Percentiles rank a stretch among this genome's conserved stretches.
Conservation (phyloP, 2,797 vertebrate species). For the Poecilia picta region DNA sequence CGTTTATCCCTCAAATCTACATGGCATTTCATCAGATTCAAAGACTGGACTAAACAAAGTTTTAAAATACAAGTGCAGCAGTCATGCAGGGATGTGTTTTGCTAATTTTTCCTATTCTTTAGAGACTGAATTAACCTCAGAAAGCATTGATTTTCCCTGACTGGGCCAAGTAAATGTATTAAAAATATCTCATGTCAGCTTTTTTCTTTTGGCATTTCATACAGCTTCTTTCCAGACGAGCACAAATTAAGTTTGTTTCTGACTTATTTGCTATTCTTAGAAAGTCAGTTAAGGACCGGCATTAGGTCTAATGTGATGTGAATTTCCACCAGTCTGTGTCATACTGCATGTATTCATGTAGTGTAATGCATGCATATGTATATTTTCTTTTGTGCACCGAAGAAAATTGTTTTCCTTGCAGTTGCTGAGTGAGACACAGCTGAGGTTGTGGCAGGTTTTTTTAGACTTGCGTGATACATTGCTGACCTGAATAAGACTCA, state of each 20-base stretch:
- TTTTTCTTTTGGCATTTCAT: not conserved
- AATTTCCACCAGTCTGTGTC: conserved; percentile 47
- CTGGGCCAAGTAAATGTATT: not conserved
- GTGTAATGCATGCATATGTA: too few relatives aligned
- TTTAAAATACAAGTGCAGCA: not conserved
- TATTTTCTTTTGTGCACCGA: conserved; percentile 9
- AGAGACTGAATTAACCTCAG: conserved; percentile 1
- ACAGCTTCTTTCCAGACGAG: conserved; percentile 22
- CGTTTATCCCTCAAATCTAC: not conserved
- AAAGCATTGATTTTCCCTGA: not conserved
- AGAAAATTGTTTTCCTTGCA: conserved; percentile 51
- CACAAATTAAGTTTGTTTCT: conserved; percentile 42
- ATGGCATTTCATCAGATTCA: not conserved
- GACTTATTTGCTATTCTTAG: conserved; percentile 52
- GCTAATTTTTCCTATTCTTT: not conserved
- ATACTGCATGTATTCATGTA: conserved; percentile 45
- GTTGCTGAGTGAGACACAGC: conserved; percentile 65
- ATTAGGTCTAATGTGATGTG: conserved; percentile 41
- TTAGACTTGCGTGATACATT: conserved; percentile 57
- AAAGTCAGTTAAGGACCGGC: conserved; percentile 20
- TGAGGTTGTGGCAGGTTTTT: conserved; percentile 56
- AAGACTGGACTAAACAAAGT: not conserved
- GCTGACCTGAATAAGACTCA: conserved; percentile 53
- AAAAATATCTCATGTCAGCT: conserved; percentile 1
- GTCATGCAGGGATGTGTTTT: not conserved